Evolutionary conservation across 2,797 vertebrate genomes (phyloP).

Genomic region (Triplophysa bombifrons): DNA sequence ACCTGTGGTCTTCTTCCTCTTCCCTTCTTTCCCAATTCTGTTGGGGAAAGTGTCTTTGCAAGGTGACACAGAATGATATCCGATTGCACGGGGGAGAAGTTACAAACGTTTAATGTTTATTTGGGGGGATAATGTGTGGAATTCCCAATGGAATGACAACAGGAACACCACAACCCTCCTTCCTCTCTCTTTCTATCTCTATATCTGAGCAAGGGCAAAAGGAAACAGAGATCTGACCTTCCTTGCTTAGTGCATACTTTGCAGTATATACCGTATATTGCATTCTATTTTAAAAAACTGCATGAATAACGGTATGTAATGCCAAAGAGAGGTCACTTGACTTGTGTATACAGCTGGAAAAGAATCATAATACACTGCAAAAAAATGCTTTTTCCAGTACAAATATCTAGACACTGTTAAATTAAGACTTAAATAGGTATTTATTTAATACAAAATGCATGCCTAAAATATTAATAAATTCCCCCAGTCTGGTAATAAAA

Average conservation of each 20-base stretch:
- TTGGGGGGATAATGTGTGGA: slow-evolving; percentile 32
- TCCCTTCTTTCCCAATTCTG: slow-evolving; percentile 46
- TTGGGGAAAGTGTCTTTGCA: slow-evolving; percentile 26
- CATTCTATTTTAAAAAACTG: slow-evolving; percentile 5
- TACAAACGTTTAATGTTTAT: slow-evolving; percentile 44
- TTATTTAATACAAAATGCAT: too few species aligned
- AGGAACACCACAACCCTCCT: slow-evolving; percentile 1
- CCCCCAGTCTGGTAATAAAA: too few species aligned
- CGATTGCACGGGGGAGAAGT: slow-evolving; percentile 36
- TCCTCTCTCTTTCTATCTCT: background rate
- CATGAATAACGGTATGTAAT: background rate
- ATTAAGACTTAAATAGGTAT: too few species aligned
- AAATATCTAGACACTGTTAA: too few species aligned
- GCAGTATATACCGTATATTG: background rate
- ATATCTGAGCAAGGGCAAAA: slow-evolving; percentile 35
- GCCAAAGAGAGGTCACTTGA: background rate
- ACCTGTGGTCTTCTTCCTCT: slow-evolving; percentile 64
- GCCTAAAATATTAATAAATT: too few species aligned
- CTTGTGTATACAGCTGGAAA: too few species aligned
- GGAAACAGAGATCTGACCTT: background rate
- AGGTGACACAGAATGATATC: slow-evolving; percentile 50
- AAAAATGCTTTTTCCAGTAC: too few species aligned
- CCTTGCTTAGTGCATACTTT: background rate
- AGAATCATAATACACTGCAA: too few species aligned
- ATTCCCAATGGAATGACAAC: slow-evolving; percentile 33